phyloP scores from a whole-genome alignment of 2,797 vertebrate species.

The Pogonophryne albipinna region DNA sequence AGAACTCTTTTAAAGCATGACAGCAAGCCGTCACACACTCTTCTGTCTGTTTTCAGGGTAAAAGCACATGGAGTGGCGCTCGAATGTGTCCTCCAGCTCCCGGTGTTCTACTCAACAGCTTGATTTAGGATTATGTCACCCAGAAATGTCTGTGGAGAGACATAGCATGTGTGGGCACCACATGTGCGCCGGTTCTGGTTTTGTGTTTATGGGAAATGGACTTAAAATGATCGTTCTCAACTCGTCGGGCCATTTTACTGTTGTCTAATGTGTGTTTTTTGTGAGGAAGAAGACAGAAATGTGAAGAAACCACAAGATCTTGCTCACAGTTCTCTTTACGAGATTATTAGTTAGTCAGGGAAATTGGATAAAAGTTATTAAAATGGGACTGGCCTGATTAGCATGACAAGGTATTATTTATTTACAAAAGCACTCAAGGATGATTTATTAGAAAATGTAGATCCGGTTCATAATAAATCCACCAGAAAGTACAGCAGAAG shows the following conservation, averaged over 20 bases:
- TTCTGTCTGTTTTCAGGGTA: not conserved
- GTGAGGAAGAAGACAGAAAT: conserved; percentile 11
- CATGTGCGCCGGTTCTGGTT: not conserved
- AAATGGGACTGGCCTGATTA: conserved; percentile 28
- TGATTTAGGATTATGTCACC: conserved; percentile 51
- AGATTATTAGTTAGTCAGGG: conserved; percentile 45
- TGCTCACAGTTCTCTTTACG: conserved; percentile 3
- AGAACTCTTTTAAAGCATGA: conserved; percentile 21
- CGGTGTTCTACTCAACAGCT: conserved; percentile 17
- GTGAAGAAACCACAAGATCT: conserved; percentile 9
- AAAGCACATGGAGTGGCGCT: conserved; percentile 6
- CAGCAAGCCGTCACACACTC: not conserved
- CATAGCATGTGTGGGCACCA: conserved; percentile 54
- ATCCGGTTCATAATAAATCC: not conserved
- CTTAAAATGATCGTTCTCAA: not conserved
- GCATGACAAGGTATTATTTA: conserved; percentile 2
- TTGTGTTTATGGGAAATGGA: conserved; percentile 27
- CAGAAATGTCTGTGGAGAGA: conserved; percentile 28
- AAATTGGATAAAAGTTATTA: conserved; percentile 44
- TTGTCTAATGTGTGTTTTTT: not conserved
- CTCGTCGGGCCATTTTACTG: not conserved
- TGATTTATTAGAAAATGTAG: not conserved
- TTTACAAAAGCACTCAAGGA: not conserved
- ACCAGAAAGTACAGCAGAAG: not conserved
- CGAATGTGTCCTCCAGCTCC: conserved; percentile 6